phyloP scores from a whole-genome alignment of 1,140 invertebrate genomes.

The Drosophila kikkawai region DNA sequence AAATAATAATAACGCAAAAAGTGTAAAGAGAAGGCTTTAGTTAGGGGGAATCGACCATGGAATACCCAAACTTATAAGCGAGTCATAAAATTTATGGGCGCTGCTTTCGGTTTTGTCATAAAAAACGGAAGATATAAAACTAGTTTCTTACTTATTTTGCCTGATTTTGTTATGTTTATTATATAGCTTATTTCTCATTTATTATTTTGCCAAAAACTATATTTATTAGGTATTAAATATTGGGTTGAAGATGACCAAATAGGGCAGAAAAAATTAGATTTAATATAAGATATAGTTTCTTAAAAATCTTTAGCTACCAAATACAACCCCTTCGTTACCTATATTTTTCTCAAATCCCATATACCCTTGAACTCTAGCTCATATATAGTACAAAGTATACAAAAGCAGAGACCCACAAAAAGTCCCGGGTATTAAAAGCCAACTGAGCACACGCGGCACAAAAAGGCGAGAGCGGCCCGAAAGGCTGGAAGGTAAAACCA shows the following conservation, averaged over 20 bases:
- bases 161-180: background rate
- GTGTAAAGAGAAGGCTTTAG: slow-evolving; percentile 12
- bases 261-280: no score
- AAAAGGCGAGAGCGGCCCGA: slow-evolving; percentile 31
- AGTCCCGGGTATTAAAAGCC: slow-evolving; percentile 33
- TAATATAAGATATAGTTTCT: no score
- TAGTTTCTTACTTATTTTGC: no score
- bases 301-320: no score
- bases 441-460: slow-evolving; percentile 57
- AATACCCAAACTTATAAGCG: background rate
- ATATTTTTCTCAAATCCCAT: background rate
- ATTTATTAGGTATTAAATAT: background rate
- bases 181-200: background rate
- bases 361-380: slow-evolving; percentile 4
- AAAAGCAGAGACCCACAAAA: slow-evolving; percentile 27
- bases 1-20: slow-evolving; percentile 45
- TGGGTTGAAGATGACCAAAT: background rate
- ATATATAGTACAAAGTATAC: slow-evolving; percentile 3
- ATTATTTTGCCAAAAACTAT: background rate
- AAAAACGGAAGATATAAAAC: background rate
- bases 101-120: background rate
- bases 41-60: background rate
- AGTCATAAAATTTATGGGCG: background rate
- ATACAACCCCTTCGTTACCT: background rate
- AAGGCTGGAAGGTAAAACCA: slow-evolving; percentile 32